These are phyloP conservation scores for Falco rusticolus DNA, from an alignment of 2,797 vertebrate species.

Conservation along the genomic window DNA sequence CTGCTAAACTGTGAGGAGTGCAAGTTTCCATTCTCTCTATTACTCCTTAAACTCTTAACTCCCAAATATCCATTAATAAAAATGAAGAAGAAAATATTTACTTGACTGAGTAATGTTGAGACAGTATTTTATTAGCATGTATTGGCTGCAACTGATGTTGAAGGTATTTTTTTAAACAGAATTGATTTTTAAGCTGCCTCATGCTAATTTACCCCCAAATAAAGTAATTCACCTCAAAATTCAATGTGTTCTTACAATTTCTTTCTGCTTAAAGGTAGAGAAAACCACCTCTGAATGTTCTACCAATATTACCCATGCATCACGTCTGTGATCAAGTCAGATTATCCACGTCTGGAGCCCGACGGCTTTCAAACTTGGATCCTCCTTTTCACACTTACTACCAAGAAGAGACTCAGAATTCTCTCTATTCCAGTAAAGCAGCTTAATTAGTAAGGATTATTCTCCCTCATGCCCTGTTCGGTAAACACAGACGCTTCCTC, in stretches of 20 bases:
- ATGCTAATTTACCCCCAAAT: background rate
- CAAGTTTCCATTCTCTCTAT: background rate
- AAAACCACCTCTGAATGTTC: background rate
- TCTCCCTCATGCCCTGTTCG: background rate
- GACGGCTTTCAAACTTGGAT: background rate
- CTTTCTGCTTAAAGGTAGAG: background rate
- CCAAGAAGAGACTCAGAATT: background rate
- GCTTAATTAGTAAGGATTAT: background rate
- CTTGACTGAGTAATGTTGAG: background rate
- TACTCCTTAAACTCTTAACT: background rate
- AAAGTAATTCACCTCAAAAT: background rate
- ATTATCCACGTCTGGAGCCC: background rate
- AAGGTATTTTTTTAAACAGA: background rate
- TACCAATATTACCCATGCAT: background rate
- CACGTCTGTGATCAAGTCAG: background rate
- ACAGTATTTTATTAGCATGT: background rate
- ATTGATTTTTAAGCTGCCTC: background rate
- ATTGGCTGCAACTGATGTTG: background rate
- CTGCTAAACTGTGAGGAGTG: background rate
- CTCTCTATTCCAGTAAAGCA: background rate
- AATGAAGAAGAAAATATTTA: conserved; percentile 1
- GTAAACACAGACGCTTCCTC: background rate
- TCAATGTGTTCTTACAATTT: background rate
- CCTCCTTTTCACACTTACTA: background rate
- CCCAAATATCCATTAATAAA: conserved; percentile 1